A percentile compares a stretch with the other conserved stretches of the same genome.
These are phyloP conservation scores for Campylomormyrus tamandua DNA, from an alignment of 2,113 vertebrate species.

Conservation along the genomic window DNA sequence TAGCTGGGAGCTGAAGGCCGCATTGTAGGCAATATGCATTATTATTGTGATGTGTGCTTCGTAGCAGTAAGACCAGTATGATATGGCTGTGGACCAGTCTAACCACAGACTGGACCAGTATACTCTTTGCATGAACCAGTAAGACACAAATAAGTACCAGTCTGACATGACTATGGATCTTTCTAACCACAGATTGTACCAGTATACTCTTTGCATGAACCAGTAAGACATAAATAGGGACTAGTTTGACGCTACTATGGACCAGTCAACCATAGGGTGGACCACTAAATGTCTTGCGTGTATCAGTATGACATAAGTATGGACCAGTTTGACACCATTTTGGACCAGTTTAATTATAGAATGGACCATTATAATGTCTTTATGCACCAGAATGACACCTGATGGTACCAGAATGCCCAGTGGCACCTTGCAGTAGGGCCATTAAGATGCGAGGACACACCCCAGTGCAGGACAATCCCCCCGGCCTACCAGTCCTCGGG, in stretches of 20 bases:
- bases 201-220: not conserved
- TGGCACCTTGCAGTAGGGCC: not conserved
- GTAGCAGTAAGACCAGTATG: not conserved
- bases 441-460: not conserved
- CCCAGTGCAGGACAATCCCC: not conserved
- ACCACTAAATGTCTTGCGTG: not conserved
- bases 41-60: not conserved
- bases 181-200: no score
- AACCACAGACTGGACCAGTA: not conserved
- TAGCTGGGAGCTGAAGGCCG: not conserved
- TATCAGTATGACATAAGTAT: not conserved
- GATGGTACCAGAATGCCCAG: not conserved
- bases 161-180: not conserved
- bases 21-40: not conserved
- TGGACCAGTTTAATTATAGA: not conserved
- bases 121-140: not conserved
- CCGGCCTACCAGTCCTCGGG: constrained; percentile 31
- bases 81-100: not conserved
- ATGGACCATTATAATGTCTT: not conserved
- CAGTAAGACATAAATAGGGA: no score
- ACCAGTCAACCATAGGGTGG: not conserved
- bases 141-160: not conserved
- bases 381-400: not conserved
- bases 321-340: not conserved
- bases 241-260: no score